Evolutionary conservation across 2,888 invertebrate genomes (phyloP).

Genomic region (Acleris emargana): DNA sequence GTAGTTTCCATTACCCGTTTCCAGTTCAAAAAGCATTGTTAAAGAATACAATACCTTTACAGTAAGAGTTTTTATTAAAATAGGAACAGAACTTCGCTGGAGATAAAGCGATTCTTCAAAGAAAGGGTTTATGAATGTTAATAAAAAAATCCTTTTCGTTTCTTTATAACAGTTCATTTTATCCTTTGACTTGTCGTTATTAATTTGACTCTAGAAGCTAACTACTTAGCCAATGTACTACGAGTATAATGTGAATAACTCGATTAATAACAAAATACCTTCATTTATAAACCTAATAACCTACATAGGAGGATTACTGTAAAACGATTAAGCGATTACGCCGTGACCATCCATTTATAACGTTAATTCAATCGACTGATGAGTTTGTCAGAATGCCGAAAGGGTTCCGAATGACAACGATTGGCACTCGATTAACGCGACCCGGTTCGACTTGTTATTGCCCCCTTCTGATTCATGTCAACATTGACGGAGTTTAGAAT

Average conservation of each 20-base stretch:
- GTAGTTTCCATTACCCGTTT: conserved; percentile 1
- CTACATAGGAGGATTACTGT: conserved; percentile 23
- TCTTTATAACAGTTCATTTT: no score
- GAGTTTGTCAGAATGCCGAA: conserved; percentile 12
- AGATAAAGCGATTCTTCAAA: background rate
- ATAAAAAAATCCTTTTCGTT: no score
- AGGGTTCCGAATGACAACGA: conserved; percentile 30
- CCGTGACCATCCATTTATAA: conserved; percentile 28
- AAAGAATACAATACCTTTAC: no score
- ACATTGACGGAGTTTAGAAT: conserved; percentile 1
- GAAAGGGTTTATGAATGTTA: background rate
- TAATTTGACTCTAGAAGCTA: no score
- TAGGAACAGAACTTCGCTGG: no score
- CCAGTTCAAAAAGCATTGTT: conserved; percentile 8
- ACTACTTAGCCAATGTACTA: no score
- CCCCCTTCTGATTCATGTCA: conserved; percentile 27
- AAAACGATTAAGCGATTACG: conserved; percentile 28
- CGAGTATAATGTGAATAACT: background rate
- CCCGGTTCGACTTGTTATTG: conserved; percentile 17
- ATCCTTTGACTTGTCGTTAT: no score
- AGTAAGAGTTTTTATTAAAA: no score
- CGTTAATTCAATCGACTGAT: conserved; percentile 32
- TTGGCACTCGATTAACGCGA: conserved; percentile 33
- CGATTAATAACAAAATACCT: background rate
- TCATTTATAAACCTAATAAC: conserved; percentile 14